Evolutionary conservation across 2,113 vertebrate species (phyloP).

Genomic region (Cynoglossus semilaevis): DNA sequence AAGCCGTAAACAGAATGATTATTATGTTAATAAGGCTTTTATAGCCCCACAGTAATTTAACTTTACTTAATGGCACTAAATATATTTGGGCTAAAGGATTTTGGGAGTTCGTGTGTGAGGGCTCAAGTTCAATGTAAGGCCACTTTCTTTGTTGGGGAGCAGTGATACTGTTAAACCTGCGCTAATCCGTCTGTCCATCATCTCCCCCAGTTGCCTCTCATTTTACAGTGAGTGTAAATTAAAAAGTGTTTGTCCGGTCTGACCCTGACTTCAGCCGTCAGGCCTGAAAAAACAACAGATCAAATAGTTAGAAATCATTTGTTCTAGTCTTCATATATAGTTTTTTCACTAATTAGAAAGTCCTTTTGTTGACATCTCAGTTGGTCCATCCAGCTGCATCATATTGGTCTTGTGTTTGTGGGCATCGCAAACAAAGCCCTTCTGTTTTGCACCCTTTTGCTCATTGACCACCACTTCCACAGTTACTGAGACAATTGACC

Average conservation of each 20-base stretch:
- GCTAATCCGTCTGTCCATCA: constrained; percentile 20
- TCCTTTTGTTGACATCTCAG: too few species aligned
- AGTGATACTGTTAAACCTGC: constrained; percentile 18
- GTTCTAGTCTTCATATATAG: too few species aligned
- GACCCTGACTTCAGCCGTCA: background rate
- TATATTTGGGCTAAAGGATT: background rate
- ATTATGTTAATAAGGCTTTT: constrained; percentile 30
- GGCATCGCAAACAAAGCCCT: background rate
- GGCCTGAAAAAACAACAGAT: too few species aligned
- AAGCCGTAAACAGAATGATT: background rate
- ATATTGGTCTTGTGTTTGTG: constrained; percentile 3
- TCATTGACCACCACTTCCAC: background rate
- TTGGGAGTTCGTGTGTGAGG: background rate
- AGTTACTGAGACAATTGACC: background rate
- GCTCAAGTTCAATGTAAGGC: constrained; percentile 26
- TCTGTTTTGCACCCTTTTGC: constrained; percentile 7
- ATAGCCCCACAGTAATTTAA: constrained; percentile 31
- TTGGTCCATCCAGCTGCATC: too few species aligned
- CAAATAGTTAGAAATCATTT: too few species aligned
- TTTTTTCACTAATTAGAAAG: too few species aligned
- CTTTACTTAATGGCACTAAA: constrained; percentile 13
- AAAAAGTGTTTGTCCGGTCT: background rate
- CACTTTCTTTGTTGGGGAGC: constrained; percentile 28
- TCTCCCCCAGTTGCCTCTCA: constrained; percentile 9
- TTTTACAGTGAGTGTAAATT: constrained; percentile 14